These are phyloP conservation scores for Peromyscus polionotus DNA, from an alignment of 2,113 vertebrate species.

Conservation along the genomic window DNA sequence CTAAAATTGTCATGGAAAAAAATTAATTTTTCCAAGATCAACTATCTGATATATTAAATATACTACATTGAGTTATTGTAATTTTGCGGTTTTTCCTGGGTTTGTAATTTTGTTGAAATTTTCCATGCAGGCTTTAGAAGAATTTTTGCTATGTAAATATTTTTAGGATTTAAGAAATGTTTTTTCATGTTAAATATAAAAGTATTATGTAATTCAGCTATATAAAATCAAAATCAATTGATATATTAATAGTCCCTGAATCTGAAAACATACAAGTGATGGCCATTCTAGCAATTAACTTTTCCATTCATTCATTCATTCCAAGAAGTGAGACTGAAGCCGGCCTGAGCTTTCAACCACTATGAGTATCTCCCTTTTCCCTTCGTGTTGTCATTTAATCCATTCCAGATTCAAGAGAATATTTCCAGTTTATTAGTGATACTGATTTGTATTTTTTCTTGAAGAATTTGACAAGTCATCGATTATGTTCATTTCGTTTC, in stretches of 20 bases:
- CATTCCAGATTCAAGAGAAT: not conserved
- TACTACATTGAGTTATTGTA: not conserved
- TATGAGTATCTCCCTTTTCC: not conserved
- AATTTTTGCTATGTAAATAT: slow-evolving; percentile 16
- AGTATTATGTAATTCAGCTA: slow-evolving; percentile 9
- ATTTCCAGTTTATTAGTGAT: slow-evolving; percentile 7
- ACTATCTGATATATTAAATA: not conserved
- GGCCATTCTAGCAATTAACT: not conserved
- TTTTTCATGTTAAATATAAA: not conserved
- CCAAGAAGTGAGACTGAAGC: not conserved
- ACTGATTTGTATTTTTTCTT: slow-evolving; percentile 32
- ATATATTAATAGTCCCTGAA: not conserved
- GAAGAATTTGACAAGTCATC: not conserved
- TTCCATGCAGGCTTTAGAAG: not conserved
- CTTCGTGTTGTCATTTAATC: not conserved
- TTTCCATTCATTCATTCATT: not conserved
- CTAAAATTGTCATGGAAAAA: not conserved
- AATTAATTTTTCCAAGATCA: not conserved
- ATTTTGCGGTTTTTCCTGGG: not conserved
- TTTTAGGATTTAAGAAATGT: not conserved
- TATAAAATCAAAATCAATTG: not conserved
- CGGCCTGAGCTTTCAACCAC: not conserved
- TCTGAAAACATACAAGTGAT: not conserved
- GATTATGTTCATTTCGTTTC: not conserved
- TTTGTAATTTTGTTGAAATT: slow-evolving; percentile 1